phyloP scores from a whole-genome alignment of 35 echinoderm and acorn worm species.

The Anneissia japonica region DNA sequence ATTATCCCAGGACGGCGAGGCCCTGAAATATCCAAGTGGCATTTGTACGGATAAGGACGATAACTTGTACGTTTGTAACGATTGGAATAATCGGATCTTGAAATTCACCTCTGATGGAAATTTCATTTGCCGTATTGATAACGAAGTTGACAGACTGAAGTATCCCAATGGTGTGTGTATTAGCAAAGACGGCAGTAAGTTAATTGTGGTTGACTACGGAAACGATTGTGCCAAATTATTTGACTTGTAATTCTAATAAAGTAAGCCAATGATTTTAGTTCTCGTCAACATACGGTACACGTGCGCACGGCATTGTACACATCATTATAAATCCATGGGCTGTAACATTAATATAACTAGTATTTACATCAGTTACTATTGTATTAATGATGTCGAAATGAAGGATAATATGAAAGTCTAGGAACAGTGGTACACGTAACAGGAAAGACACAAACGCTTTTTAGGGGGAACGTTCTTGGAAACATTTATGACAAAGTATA shows the following conservation, averaged over 20 bases:
- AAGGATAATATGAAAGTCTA: too few relatives aligned
- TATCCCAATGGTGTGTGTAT: constrained; percentile 86
- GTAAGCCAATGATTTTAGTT: too few relatives aligned
- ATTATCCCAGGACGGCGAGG: constrained; percentile 53
- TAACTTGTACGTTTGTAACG: constrained; percentile 88
- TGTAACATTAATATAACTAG: too few relatives aligned
- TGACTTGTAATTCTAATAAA: constrained; percentile 5
- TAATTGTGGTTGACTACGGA: constrained; percentile 86
- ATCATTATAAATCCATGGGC: too few relatives aligned
- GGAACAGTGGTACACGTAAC: too few relatives aligned
- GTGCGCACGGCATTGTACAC: too few relatives aligned
- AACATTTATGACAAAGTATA: too few relatives aligned
- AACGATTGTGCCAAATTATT: constrained; percentile 85
- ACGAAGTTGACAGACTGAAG: constrained; percentile 72
- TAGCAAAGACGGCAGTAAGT: constrained; percentile 38
- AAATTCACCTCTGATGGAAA: constrained; percentile 75
- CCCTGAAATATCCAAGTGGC: constrained; percentile 86
- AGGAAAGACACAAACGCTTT: too few relatives aligned
- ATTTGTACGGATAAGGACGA: constrained; percentile 66
- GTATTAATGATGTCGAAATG: too few relatives aligned
- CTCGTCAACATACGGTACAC: too few relatives aligned
- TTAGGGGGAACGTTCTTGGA: too few relatives aligned
- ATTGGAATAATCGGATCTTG: constrained; percentile 82
- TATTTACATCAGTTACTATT: too few relatives aligned
- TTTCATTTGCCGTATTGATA: constrained; percentile 70